phyloP scores from a whole-genome alignment of 2,888 invertebrate species.

The Blomia tropicalis region DNA sequence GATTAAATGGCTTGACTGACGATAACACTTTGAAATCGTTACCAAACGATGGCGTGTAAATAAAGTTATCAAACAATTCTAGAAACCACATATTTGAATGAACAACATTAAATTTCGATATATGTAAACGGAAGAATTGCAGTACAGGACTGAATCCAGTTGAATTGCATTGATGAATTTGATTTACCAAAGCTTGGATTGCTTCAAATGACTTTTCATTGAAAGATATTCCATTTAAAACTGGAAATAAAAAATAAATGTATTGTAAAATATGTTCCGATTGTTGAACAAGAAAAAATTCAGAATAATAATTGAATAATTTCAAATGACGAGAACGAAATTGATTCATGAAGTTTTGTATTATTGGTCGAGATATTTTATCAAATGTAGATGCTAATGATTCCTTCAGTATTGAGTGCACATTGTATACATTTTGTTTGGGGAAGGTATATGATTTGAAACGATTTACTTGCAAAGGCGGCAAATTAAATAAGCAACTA shows the following conservation, averaged over 20 bases:
- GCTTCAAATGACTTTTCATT: background rate
- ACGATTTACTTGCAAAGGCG: background rate
- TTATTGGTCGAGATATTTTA: background rate
- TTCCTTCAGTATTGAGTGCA: background rate
- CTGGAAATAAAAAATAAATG: conserved; percentile 7
- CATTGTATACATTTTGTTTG: background rate
- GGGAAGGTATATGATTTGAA: background rate
- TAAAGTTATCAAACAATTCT: background rate
- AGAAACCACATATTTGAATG: background rate
- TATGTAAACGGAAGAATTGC: background rate
- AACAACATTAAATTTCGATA: background rate
- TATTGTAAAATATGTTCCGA: background rate
- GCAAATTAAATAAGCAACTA: background rate
- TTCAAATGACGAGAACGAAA: background rate
- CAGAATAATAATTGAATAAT: background rate
- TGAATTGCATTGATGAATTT: background rate
- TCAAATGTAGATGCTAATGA: background rate
- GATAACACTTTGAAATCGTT: background rate
- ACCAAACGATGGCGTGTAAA: background rate
- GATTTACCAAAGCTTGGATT: background rate
- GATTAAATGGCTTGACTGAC: background rate
- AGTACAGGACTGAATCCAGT: background rate
- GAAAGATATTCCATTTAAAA: background rate
- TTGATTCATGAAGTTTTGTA: background rate
- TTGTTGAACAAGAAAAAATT: conserved; percentile 7